Evolutionary conservation across 2,797 vertebrate genomes (phyloP), one percentile per base, ranked within the genome.

Genomic region (Falco cherrug): DNA sequence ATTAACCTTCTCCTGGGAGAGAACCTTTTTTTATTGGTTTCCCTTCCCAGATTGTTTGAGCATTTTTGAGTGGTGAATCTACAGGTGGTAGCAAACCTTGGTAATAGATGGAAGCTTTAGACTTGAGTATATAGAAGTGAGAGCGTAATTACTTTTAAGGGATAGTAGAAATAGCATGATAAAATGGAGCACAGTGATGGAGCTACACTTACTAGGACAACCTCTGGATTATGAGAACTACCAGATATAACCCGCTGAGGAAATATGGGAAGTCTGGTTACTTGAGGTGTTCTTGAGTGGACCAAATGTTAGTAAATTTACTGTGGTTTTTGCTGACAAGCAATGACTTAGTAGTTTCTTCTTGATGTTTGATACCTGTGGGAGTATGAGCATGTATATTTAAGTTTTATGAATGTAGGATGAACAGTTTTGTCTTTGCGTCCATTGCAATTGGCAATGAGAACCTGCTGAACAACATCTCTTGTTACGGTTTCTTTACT

Each of bases 91-190:
- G 13, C 18, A 65, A 73, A 6, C 33, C 26, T 82, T 87, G 29
- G 8, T 59, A 43, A 28, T 0, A 71, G 50, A 9, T 80, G 54
- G 59, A 79, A 59, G 11, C 5, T 89, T 64, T 67, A 31, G 51
- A 1, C 17, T 50, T 57, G 16, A 2, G 16, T 5, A 3, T 7
- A 2, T 4, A 51, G 50, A 8, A 15, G 11, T 56, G n/a, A 22
- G 8, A 77, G 14, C 21, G 10, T 25, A 19, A 17, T 35, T 13
- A 2, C 10, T 76, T 78, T 74, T 54, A 45, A 70, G 33, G 14
- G 5, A 14, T 29, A 33, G 33, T 35, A 73, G 71, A 45, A 71
- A 53, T 6, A 41, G 33, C 17, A 43, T n/a, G 13, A 28, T 47
- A 14, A 75, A 75, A 20, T 13, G 22, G 39, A 76, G 29, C 53